Percentiles rank a stretch among this genome's conserved stretches.
phyloP scores from a whole-genome alignment of 2,797 vertebrate species.

The Sebastolobus alascanus region DNA sequence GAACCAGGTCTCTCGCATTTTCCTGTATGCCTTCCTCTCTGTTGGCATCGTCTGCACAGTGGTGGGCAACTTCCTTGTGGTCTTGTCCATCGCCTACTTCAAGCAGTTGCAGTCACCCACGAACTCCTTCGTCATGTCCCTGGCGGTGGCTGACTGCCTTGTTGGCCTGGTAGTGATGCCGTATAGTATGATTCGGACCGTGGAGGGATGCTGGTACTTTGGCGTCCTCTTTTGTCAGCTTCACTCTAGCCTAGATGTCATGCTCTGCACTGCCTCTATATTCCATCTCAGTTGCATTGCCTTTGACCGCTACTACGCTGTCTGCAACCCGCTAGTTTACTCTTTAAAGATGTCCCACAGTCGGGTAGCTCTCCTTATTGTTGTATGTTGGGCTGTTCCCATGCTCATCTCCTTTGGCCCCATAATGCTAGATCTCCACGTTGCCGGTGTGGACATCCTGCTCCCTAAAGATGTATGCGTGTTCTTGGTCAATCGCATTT shows the following conservation, averaged over 20 bases:
- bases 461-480: slow-evolving; percentile 80
- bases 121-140: slow-evolving; percentile 86
- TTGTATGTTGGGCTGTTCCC: slow-evolving; percentile 85
- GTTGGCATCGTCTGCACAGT: slow-evolving; percentile 83
- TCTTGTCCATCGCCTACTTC: slow-evolving; percentile 87
- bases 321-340: slow-evolving; percentile 86
- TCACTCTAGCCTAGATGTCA: slow-evolving; percentile 89
- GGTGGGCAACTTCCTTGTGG: slow-evolving; percentile 88
- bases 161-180: slow-evolving; percentile 90
- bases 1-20: slow-evolving; percentile 65
- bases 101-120: slow-evolving; percentile 88
- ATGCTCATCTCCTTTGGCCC: slow-evolving; percentile 87
- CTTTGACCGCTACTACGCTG: slow-evolving; percentile 88
- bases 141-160: slow-evolving; percentile 88
- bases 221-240: slow-evolving; percentile 85
- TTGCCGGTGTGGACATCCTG: slow-evolving; percentile 70
- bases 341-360: slow-evolving; percentile 83
- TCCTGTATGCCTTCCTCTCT: slow-evolving; percentile 80
- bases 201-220: slow-evolving; percentile 89
- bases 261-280: slow-evolving; percentile 90
- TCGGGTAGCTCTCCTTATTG: slow-evolving; percentile 80
- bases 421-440: slow-evolving; percentile 85
- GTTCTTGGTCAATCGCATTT: slow-evolving; percentile 85
- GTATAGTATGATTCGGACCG: slow-evolving; percentile 87
- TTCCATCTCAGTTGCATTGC: slow-evolving; percentile 90